Base-by-base conservation (phyloP, 2,113 vertebrate genomes). In the Odocoileus virginianus region DNA sequence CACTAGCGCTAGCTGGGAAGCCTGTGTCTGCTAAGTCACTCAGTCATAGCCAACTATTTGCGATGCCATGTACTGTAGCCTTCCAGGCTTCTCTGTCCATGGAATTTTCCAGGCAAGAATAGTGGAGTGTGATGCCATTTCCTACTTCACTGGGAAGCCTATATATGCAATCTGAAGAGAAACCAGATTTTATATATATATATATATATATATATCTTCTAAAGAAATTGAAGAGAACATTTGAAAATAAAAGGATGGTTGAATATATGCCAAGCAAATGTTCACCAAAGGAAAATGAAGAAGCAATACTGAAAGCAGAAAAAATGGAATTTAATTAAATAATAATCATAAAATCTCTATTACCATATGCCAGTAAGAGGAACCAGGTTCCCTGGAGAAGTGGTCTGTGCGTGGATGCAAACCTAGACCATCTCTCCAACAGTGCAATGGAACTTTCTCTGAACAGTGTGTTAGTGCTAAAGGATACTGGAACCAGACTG, bases 31-130 rank as follows among this genome's bases (percentile, higher is more conserved):
- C 17, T 36, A 17, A 71, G n/a, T 71, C 64, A 71, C n/a, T 71
- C 64, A 71, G 64, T 71, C 19, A 71, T 71, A n/a, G n/a, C n/a
- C n/a, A 36, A n/a, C 33, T 67, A 12, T 71, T 71, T 71, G 67
- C 1, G 5, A 71, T n/a, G 33, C 2, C 33, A n/a, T 17, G 61
- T n/a, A n/a, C 61, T n/a, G 19, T 3, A 36, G n/a, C 5, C 0
- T 36, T 17, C n/a, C n/a, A 71, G 67, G 19, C 10, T 71, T 71
- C 17, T 71, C 67, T 71, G 67, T 36, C 67, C 9, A 6, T 2
- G 67, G 19, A 36, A 21, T 36, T 71, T 71, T 12, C 64, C 19
- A 23, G 17, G 64, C n/a, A 71, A 71, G 64, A 36, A 71, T 71
- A 36, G 10, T 36, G 16, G n/a, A 21, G n/a, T 36, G 19, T 71